Evolutionary conservation across 2,797 vertebrate species (phyloP), one percentile per base, ranked within the genome.

Genomic region (Ptychobarbus kaznakovi): DNA sequence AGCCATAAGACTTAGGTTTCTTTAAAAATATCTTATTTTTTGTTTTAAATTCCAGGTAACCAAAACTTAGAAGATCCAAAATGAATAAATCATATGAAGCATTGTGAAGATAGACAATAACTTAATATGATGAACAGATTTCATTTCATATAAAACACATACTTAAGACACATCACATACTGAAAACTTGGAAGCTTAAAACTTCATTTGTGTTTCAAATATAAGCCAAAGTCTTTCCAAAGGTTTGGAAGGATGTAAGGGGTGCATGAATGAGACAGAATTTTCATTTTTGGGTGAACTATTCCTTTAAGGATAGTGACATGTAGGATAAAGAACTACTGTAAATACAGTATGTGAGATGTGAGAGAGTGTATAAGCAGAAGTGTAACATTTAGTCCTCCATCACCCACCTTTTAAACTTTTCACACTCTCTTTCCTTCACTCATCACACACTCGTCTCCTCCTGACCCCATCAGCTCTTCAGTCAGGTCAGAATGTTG

Each of bases 401-500:
- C 28, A n/a, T 32, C 42, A 63, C 49, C 56, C 58, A 79, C 35
- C 56, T 79, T 79, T 63, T 83, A 32, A 74, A 65, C 56, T 58
- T 82, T 16, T 51, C 44, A 46, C 72, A 66, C 81, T 75, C 69
- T 63, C 44, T 76, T 56, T 46, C 51, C 20, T 69, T 78, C 40
- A 25, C 49, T 70, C 53, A 80, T 66, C 51, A 51, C 20, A 51
- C 49, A 32, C 20, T 38, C 56, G 4, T 35, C 28, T 61, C 35
- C 35, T 69, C 25, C 73, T 75, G 44, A 66, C 46, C 75, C 42
- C 53, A 61, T 83, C 75, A 61, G 80, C 42, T 78, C 72, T 53
- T 72, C 84, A 32, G 51, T 44, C 46, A 44, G 63, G 46, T 77
- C 65, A 77, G 75, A 61, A 72, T 11, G 20, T 65, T 20, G 15